Evolutionary conservation across 1,140 invertebrate genomes (phyloP).

Genomic region (Ruditapes philippinarum): DNA sequence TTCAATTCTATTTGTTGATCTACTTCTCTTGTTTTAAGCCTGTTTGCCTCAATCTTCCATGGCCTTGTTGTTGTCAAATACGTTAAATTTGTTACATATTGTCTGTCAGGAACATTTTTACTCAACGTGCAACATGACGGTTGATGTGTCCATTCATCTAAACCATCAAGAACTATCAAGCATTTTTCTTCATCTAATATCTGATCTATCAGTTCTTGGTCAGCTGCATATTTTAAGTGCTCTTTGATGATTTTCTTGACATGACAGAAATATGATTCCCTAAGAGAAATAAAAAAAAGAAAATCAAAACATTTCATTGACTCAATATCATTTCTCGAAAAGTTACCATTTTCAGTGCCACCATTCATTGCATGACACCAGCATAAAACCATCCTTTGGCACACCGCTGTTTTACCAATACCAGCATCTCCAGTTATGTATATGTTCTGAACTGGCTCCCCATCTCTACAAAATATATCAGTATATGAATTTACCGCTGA

Average conservation of each 20-base stretch:
- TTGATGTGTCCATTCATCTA: conserved; percentile 19
- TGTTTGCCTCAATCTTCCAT: neutral
- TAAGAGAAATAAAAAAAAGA: neutral
- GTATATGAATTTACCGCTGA: neutral
- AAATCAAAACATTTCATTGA: neutral
- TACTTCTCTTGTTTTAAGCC: neutral
- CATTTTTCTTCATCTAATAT: conserved; percentile 5
- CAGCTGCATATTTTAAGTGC: neutral
- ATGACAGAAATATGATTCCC: neutral
- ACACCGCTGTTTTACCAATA: conserved; percentile 21
- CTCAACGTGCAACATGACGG: neutral
- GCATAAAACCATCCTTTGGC: neutral
- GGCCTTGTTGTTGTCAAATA: neutral
- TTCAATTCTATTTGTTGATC: neutral
- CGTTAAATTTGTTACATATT: neutral
- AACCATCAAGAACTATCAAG: conserved; percentile 13
- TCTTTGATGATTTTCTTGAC: neutral
- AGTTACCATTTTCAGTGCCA: neutral
- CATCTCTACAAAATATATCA: conserved; percentile 2
- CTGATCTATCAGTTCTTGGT: neutral
- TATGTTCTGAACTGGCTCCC: neutral
- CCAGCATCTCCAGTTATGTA: conserved; percentile 16
- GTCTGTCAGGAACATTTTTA: neutral
- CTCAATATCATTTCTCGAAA: neutral
- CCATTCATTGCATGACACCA: neutral